Evolutionary conservation across 2,113 vertebrate species (phyloP).

Genomic region (Phyllostomus hastatus): DNA sequence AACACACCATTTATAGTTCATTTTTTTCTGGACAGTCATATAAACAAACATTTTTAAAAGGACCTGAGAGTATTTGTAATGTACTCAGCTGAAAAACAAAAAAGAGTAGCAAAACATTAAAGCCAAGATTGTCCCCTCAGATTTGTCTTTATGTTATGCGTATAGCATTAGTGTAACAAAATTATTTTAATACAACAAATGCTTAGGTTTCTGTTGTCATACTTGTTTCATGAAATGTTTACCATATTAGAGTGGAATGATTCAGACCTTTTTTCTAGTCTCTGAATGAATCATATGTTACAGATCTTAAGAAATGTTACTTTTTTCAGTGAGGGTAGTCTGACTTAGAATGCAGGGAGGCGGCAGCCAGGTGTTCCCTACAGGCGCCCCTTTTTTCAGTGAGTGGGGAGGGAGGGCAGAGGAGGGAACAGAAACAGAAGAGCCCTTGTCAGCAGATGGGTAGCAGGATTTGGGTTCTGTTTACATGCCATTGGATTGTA

Average conservation of each 20-base stretch:
- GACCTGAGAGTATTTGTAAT: background rate
- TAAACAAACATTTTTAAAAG: constrained; percentile 7
- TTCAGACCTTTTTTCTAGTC: background rate
- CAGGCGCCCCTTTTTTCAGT: background rate
- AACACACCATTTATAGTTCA: background rate
- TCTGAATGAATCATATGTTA: background rate
- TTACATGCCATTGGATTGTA: constrained; percentile 27
- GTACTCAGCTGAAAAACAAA: background rate
- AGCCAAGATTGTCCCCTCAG: background rate
- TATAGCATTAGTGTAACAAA: background rate
- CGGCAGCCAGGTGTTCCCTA: background rate
- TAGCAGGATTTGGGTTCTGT: constrained; percentile 39
- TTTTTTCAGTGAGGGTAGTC: background rate
- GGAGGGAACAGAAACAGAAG: background rate
- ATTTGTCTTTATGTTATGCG: background rate
- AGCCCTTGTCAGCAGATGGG: constrained; percentile 24
- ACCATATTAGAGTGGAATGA: background rate
- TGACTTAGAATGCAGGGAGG: background rate
- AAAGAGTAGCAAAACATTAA: background rate
- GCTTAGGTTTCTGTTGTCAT: background rate
- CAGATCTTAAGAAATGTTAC: background rate
- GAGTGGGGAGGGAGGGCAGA: background rate
- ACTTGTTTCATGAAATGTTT: background rate
- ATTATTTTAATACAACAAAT: background rate
- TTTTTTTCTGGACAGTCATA: background rate